Evolutionary conservation across 1,140 invertebrate species (phyloP), one percentile per base, ranked within the genome.

Genomic region (Dryas iulia): DNA sequence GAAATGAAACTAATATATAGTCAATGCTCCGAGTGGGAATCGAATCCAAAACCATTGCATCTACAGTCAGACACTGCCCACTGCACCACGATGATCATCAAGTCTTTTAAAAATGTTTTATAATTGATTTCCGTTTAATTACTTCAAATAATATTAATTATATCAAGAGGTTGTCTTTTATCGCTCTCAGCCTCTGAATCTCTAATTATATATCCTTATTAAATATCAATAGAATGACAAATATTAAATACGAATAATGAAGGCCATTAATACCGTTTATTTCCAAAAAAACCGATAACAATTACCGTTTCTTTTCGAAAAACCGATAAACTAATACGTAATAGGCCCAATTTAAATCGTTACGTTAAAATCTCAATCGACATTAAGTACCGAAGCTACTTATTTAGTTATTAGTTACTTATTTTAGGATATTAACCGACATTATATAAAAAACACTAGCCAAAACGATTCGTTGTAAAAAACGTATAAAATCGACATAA

Each of bases 401-500:
- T n/a, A n/a, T n/a, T n/a, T n/a, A n/a, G n/a, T n/a, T n/a, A n/a
- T n/a, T n/a, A n/a, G n/a, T n/a, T 47, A 47, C 39, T 10, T 18
- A 18, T 47, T 18, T n/a, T 47, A 47, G 6, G 39, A 47, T 47
- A 47, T 8, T 47, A 18, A 47, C 39, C 39, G 18, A 47, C 39
- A 47, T 47, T 2, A n/a, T 35, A 14, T 39, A 21, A 47, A 47
- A 39, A 39, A 21, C 7, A 21, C 14, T 21, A 47, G 18, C 6
- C 1, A 47, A 21, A 47, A 14, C 39, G 39, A 35, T 82, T 86
- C 84, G 82, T 86, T 85, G 81, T 87, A 86, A 79, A 89, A 83
- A 84, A 82, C 83, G 79, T 87, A 87, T 83, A 89, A 89, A 89
- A 87, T 78, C 82, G 74, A 67, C 66, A 81, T 87, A 87, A 87